Conservation (phyloP, 2,888 invertebrate genomes). For the Tenthredo distinguenda region DNA sequence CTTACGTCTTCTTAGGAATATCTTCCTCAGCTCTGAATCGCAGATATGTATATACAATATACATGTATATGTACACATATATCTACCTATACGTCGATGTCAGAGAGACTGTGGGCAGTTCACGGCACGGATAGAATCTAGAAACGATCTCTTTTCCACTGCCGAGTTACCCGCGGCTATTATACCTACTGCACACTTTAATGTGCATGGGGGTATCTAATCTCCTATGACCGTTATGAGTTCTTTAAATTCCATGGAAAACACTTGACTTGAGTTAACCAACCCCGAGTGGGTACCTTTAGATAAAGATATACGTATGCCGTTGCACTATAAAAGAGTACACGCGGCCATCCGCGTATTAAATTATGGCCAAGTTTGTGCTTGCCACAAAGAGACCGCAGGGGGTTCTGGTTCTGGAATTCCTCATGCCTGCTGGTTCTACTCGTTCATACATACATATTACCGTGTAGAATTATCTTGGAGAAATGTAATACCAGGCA, state of each 20-base stretch:
- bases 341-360: slow-evolving; percentile 18
- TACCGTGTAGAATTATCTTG: slow-evolving; percentile 6
- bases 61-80: not conserved
- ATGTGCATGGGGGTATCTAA: slow-evolving; percentile 14
- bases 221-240: slow-evolving; percentile 26
- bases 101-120: not conserved
- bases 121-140: not conserved
- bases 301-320: slow-evolving; percentile 55
- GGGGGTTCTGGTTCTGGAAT: slow-evolving; percentile 51
- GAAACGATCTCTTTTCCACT: slow-evolving; percentile 11
- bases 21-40: slow-evolving; percentile 19
- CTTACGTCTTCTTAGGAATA: slow-evolving; percentile 33
- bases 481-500: not conserved
- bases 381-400: not conserved
- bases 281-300: slow-evolving; percentile 54
- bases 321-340: not conserved
- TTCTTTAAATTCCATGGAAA: slow-evolving; percentile 67
- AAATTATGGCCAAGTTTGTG: slow-evolving; percentile 34
- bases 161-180: slow-evolving; percentile 1
- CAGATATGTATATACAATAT: slow-evolving; percentile 2
- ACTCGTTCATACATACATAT: slow-evolving; percentile 15
- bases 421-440: slow-evolving; percentile 39
- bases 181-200: not conserved
- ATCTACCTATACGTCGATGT: not conserved
- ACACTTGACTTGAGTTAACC: slow-evolving; percentile 60